A percentile compares a stretch with the other conserved stretches of the same genome.
These are phyloP conservation scores for Chelon labrosus DNA, from an alignment of 2,797 vertebrate species.

Conservation along the genomic window DNA sequence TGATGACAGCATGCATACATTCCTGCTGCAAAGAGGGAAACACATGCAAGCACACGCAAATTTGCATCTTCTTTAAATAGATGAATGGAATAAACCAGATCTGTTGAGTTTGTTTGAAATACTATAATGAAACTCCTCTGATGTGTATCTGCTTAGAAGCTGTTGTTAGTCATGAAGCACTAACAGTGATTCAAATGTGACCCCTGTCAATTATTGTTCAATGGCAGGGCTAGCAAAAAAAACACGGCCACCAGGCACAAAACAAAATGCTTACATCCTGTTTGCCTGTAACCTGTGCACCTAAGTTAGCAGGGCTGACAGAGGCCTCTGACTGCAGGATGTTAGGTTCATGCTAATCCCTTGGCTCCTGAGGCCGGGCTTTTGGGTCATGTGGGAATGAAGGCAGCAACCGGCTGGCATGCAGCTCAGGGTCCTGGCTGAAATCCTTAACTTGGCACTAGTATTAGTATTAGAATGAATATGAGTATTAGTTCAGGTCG, in stretches of 20 bases:
- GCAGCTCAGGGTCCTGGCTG: slow-evolving; percentile 76
- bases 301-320: slow-evolving; percentile 36
- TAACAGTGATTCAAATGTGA: background rate
- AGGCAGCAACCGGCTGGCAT: slow-evolving; percentile 77
- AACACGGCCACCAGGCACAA: background rate
- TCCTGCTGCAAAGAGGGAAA: slow-evolving; percentile 55
- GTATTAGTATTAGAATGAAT: slow-evolving; percentile 82
- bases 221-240: background rate
- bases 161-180: slow-evolving; percentile 4
- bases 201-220: slow-evolving; percentile 17
- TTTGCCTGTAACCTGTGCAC: slow-evolving; percentile 48
- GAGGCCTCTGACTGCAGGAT: slow-evolving; percentile 66
- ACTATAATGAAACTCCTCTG: slow-evolving; percentile 1
- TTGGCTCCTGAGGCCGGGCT: slow-evolving; percentile 73
- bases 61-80: slow-evolving; percentile 50
- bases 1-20: slow-evolving; percentile 59
- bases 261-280: slow-evolving; percentile 29
- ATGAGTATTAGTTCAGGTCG: slow-evolving; percentile 80
- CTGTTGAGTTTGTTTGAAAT: slow-evolving; percentile 21
- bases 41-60: slow-evolving; percentile 45
- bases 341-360: slow-evolving; percentile 77
- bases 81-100: slow-evolving; percentile 13
- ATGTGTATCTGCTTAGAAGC: slow-evolving; percentile 5
- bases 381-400: slow-evolving; percentile 81
- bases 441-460: slow-evolving; percentile 80